A percentile compares a stretch with the other conserved stretches of the same genome.
These are phyloP conservation scores for Odobenus rosmarus DNA, from an alignment of 2,113 vertebrate species.

Conservation along the genomic window DNA sequence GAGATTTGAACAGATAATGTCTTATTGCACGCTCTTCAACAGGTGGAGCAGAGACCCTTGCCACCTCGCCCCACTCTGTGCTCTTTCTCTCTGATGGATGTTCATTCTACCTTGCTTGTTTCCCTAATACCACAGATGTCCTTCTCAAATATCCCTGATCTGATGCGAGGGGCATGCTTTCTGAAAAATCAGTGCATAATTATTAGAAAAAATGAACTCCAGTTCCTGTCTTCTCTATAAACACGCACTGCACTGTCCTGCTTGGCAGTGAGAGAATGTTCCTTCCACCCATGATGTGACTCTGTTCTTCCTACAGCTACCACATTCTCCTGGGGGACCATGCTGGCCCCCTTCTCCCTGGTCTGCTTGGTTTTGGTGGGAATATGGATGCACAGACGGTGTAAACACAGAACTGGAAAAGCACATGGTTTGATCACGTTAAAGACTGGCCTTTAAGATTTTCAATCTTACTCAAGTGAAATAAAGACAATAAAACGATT, in stretches of 20 bases:
- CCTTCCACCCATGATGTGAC: not conserved
- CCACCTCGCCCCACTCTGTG: not conserved
- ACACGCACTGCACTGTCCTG: rapidly evolving
- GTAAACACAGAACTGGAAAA: slow-evolving; percentile 74
- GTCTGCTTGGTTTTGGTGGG: slow-evolving; percentile 79
- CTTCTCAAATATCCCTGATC: not conserved
- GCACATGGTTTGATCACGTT: slow-evolving; percentile 76
- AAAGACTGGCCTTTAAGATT: not conserved
- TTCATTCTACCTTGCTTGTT: not conserved
- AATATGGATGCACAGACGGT: slow-evolving; percentile 82
- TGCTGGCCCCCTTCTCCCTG: slow-evolving; percentile 73
- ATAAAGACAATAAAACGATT: slow-evolving; percentile 9
- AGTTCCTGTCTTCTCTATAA: no score
- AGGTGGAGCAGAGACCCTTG: no score
- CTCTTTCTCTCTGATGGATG: not conserved
- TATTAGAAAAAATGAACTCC: not conserved
- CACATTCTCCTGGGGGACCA: slow-evolving; percentile 83
- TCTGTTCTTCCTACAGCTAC: slow-evolving; percentile 83
- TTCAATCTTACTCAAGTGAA: not conserved
- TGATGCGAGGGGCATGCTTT: not conserved
- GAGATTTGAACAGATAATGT: not conserved
- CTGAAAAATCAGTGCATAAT: not conserved
- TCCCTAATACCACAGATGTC: not conserved
- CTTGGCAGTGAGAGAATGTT: not conserved
- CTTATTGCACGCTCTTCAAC: not conserved